These are phyloP conservation scores for Cichlasoma orientale DNA, from an alignment of 2,797 vertebrate genomes.

Conservation along the genomic window DNA sequence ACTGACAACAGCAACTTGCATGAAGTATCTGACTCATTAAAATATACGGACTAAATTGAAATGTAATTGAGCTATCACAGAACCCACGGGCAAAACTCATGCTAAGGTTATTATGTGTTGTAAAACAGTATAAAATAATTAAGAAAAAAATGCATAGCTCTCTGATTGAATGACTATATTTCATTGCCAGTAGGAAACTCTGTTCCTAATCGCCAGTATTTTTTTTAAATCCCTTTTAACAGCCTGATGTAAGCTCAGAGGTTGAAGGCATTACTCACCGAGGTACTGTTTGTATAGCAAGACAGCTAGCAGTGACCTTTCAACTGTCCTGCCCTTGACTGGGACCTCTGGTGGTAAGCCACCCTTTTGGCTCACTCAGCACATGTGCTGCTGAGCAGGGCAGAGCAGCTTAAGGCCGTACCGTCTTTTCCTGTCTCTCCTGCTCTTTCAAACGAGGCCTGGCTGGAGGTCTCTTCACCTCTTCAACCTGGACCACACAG, in stretches of 20 bases:
- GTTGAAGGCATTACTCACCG: slow-evolving; percentile 53
- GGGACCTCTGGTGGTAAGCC: slow-evolving; percentile 83
- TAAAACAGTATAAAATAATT: background rate
- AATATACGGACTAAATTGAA: background rate
- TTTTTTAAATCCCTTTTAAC: slow-evolving; percentile 19
- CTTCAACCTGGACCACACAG: slow-evolving; percentile 51
- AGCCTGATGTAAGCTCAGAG: slow-evolving; percentile 50
- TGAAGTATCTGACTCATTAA: background rate
- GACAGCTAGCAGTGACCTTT: slow-evolving; percentile 76
- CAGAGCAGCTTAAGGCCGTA: slow-evolving; percentile 77
- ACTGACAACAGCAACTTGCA: slow-evolving; percentile 15
- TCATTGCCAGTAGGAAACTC: slow-evolving; percentile 6
- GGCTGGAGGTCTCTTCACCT: slow-evolving; percentile 62
- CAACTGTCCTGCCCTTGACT: slow-evolving; percentile 82
- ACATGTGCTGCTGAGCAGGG: slow-evolving; percentile 79
- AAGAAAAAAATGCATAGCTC: background rate
- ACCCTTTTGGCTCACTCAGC: slow-evolving; percentile 80
- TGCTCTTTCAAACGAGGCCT: slow-evolving; percentile 59
- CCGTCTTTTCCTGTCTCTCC: slow-evolving; percentile 65
- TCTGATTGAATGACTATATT: background rate
- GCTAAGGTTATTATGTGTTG: background rate
- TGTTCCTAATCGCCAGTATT: slow-evolving; percentile 8
- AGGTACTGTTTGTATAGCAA: slow-evolving; percentile 69
- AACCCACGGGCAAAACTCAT: background rate
- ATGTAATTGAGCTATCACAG: background rate